Evolutionary conservation across 2,888 invertebrate species (phyloP).

Genomic region (Himalopsyche japonica): DNA sequence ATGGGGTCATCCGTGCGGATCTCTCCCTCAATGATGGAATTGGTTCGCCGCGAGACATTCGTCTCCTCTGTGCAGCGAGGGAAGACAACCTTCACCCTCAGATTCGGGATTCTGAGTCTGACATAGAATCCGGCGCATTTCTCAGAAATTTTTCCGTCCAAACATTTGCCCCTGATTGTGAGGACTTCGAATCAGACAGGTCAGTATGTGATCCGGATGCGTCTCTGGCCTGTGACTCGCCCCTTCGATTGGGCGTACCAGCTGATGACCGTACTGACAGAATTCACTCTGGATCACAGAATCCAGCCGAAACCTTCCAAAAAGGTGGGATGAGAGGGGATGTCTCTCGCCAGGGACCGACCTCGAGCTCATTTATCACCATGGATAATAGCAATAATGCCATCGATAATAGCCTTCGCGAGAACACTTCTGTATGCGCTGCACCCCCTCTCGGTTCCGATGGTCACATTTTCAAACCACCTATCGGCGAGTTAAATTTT

Average conservation of each 20-base stretch:
- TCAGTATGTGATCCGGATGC: conserved; percentile 9
- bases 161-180: conserved; percentile 16
- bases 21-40: conserved; percentile 24
- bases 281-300: neutral
- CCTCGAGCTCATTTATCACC: conserved; percentile 43
- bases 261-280: neutral
- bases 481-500: conserved; percentile 55
- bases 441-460: conserved; percentile 49
- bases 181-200: conserved; percentile 18
- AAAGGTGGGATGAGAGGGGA: neutral
- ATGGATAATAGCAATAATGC: conserved; percentile 62
- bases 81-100: neutral
- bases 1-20: conserved; percentile 24
- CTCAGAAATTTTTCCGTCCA: conserved; percentile 7
- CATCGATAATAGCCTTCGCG: conserved; percentile 46
- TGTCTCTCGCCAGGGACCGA: neutral
- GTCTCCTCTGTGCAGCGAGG: neutral
- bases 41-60: conserved; percentile 10
- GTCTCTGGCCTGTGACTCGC: conserved; percentile 4
- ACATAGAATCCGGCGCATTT: conserved; percentile 11
- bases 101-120: conserved; percentile 17
- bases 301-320: neutral
- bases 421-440: neutral
- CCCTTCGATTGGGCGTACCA: neutral
- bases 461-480: conserved; percentile 53